Evolutionary conservation across 30 jellyfish, hydroid and myxozoan genomes (phyloP), one percentile per base, ranked within the genome.

Genomic region (Catostylus mosaicus): DNA sequence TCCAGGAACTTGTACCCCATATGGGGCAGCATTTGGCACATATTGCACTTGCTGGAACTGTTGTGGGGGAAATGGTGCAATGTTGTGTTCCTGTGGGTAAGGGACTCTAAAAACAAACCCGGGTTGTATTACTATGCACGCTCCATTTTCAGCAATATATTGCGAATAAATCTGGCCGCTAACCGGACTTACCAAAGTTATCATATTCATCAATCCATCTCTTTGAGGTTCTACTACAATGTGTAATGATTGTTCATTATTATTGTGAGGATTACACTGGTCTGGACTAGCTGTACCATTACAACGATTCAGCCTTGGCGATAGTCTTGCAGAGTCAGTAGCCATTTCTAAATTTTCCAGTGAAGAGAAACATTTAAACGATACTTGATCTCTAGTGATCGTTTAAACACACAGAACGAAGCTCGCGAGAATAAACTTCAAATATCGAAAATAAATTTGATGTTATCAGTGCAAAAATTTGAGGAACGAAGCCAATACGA

Each of bases 71-170:
- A 14, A 80, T 19, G 96, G 70, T 34, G 86, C 92, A 57, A 88
- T 88, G 26, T 93, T 89, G 62, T 88, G 99, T 54, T 86, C 97
- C 26, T 94, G 97, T 6, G 99, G 99, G 75, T 32, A 94, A 2
- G 99, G 99, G 1, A 94, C 99, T 33, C 97, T 91, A 67, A 94
- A 94, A 29, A 88, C 82, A 88, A 88, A 88, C 8, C 99, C 99
- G 5, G 99, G 99, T 37, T 89, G 97, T 23, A 94, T 83, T 43
- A 89, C 99, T 33, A 94, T 83, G 61, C 87, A 91, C 5, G 97
- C 90, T 24, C 99, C 99, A 59, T 89, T 96, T 45, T 90, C 96
- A 2, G 99, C 99, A 37, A 86, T 31, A 38, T 79, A 78, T n/a
- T 97, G 90, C 26, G 97, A 78, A 31, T 89, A 67, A 22, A 89